Percentiles rank a stretch among this genome's conserved stretches.
Conservation (phyloP, 53 echinoderm and acorn worm species). For the Actinopyga echinites region DNA sequence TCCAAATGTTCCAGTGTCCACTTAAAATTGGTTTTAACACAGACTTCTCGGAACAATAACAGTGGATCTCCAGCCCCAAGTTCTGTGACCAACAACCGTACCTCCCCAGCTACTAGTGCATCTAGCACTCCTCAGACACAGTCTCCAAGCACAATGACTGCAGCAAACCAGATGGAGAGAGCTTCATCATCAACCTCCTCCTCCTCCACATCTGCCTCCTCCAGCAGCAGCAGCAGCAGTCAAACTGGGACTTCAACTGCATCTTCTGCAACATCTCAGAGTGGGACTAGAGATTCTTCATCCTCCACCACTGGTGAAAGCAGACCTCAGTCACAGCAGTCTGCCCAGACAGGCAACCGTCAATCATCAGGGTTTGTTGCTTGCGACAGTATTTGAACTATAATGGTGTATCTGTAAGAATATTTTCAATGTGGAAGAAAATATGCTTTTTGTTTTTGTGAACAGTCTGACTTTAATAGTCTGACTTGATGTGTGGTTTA, state of each 20-base stretch:
- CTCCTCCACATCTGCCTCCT: not conserved
- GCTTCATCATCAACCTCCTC: not conserved
- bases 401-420: no score
- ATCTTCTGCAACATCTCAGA: conserved; percentile 32
- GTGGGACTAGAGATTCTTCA: conserved; percentile 19
- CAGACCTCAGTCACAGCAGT: not conserved
- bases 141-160: conserved; percentile 10
- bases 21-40: no score
- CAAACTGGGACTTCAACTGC: conserved; percentile 33
- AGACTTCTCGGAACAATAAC: no score
- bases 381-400: no score
- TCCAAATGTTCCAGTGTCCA: no score
- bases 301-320: not conserved
- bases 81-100: not conserved
- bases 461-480: no score
- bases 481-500: no score
- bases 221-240: not conserved
- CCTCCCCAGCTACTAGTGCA: conserved; percentile 14
- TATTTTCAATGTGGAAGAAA: no score
- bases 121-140: conserved; percentile 27
- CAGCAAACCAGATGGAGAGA: not conserved
- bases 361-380: not conserved
- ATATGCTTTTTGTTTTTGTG: no score
- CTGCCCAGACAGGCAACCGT: not conserved
- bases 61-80: not conserved